Evolutionary conservation across 2,888 invertebrate genomes (phyloP), one percentile per base, ranked within the genome.

Genomic region (Athripsodes cinereus): DNA sequence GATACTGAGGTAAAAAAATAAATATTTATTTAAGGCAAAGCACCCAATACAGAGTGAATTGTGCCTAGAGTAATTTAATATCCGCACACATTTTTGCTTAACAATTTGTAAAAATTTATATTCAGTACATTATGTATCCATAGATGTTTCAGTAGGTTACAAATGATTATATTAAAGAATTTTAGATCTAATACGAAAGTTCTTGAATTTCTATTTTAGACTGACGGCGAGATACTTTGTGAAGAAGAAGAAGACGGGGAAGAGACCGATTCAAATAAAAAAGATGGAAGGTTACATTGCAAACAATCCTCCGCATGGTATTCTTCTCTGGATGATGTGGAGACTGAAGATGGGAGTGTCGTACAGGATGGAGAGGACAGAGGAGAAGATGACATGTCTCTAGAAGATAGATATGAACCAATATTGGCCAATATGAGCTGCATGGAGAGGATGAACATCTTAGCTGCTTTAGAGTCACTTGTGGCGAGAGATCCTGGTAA

Each of bases 401-500:
- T 88, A 31, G 88, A 88, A 65, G 81, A 83, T 57, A 79, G 86
- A 66, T 88, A 88, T 67, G 86, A 87, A 68, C 85, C 85, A 0
- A 81, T 87, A 46, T 69, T 88, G 0, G 86, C 85, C 1, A 87
- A 82, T 65, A 88, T 92, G 85, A 86, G 89, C 1, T 91, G 91
- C 89, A 90, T 90, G 0, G 95, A 95, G 65, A 78, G 93, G 16
- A 85, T 92, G 58, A 91, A 92, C 65, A 88, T 86, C 6, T 72
- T 90, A 66, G 88, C 89, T 1, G 88, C 87, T 1, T 69, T 92
- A 16, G 86, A 90, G 66, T 90, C 86, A 0, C 74, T 91, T 21
- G 90, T 89, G 0, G 88, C 89, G 0, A 82, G 96, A n/a, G 91
- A 93, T 70, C 96, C 97, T 0, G 96, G 94, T 53, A 69, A 63